These are phyloP conservation scores for Camptogramma bilineatum DNA, from an alignment of 2,888 invertebrate species.

Conservation along the genomic window DNA sequence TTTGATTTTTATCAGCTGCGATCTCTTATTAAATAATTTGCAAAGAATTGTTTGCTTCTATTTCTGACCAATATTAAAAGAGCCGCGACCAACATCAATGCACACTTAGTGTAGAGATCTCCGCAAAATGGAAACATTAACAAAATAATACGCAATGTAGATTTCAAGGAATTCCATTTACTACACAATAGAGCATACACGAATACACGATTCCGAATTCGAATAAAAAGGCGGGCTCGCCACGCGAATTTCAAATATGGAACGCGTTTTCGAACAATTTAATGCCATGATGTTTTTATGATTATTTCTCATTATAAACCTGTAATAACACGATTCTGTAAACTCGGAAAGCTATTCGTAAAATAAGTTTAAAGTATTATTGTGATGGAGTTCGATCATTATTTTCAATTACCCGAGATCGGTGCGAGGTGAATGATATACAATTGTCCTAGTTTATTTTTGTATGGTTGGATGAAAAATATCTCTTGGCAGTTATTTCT, in stretches of 20 bases:
- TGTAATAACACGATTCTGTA: conserved; percentile 27
- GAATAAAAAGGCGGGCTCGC: conserved; percentile 64
- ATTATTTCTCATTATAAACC: conserved; percentile 31
- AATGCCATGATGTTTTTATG: conserved; percentile 31
- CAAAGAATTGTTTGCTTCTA: conserved; percentile 33
- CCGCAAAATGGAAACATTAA: conserved; percentile 55
- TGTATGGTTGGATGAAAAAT: conserved; percentile 38
- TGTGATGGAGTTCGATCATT: conserved; percentile 76
- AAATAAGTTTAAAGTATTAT: conserved; percentile 68
- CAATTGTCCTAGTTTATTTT: conserved; percentile 71
- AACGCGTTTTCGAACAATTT: conserved; percentile 57
- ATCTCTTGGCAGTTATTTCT: conserved; percentile 27
- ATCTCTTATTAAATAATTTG: conserved; percentile 39
- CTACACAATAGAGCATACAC: conserved; percentile 82
- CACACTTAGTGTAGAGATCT: conserved; percentile 47
- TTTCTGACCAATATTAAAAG: conserved; percentile 35
- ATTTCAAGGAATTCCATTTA: conserved; percentile 77
- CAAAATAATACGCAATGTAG: conserved; percentile 63
- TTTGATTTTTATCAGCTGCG: conserved; percentile 35
- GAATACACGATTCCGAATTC: conserved; percentile 82
- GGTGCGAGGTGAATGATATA: conserved; percentile 58
- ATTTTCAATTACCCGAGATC: conserved; percentile 78
- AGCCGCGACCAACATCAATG: conserved; percentile 39
- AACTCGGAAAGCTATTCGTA: conserved; percentile 28
- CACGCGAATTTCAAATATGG: conserved; percentile 77